Conservation (phyloP, 2,113 vertebrate species). For the Oryzias javanicus region DNA sequence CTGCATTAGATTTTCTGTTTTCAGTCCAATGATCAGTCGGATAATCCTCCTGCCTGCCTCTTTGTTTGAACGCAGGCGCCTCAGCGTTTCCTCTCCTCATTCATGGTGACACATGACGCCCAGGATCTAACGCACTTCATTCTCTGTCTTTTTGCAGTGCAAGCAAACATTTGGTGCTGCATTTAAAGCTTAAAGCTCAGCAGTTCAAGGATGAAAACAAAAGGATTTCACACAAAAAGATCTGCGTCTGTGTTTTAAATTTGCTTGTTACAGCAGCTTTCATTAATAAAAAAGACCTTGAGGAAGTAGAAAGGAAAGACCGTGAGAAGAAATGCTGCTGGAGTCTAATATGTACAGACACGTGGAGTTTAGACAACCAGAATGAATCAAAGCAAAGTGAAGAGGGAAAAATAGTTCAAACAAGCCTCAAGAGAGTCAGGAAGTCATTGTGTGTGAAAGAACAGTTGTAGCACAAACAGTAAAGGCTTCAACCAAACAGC, state of each 20-base stretch:
- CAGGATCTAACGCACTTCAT: background rate
- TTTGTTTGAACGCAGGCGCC: background rate
- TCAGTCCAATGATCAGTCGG: background rate
- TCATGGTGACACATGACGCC: no score
- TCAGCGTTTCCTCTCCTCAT: background rate
- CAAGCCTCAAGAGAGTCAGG: conserved; percentile 19
- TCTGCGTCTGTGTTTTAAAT: background rate
- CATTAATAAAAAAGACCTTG: conserved; percentile 29
- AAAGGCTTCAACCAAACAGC: no score
- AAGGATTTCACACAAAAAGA: conserved; percentile 1
- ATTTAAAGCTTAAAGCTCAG: background rate
- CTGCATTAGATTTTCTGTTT: background rate
- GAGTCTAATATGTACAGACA: conserved; percentile 45
- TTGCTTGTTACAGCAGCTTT: background rate
- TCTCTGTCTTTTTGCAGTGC: conserved; percentile 2
- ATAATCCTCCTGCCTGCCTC: background rate
- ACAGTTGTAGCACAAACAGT: background rate
- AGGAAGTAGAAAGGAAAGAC: conserved; percentile 2
- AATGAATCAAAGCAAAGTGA: conserved; percentile 15
- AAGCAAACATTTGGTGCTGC: background rate
- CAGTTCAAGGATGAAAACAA: background rate
- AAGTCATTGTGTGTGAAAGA: conserved; percentile 11
- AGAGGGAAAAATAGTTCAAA: conserved; percentile 24
- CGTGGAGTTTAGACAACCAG: conserved; percentile 36
- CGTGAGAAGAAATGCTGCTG: background rate